These are phyloP conservation scores for Planococcus citri DNA, from an alignment of 1,140 invertebrate genomes.

Conservation along the genomic window DNA sequence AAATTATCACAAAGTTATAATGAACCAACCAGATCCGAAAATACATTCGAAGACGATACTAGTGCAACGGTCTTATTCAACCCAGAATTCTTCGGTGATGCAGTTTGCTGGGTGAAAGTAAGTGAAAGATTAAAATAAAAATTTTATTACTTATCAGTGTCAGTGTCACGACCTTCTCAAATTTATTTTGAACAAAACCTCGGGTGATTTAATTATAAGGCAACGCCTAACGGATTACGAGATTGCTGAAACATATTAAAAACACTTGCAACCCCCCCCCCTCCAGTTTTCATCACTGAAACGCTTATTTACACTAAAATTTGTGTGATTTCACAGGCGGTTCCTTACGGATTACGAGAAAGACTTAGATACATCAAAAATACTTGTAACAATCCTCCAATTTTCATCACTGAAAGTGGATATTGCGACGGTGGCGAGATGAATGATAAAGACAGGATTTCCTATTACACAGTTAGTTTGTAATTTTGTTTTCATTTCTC, in stretches of 20 bases:
- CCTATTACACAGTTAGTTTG: not conserved
- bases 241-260: slow-evolving; percentile 39
- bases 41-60: not conserved
- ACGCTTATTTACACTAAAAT: too few species aligned
- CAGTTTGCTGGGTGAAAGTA: not conserved
- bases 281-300: slow-evolving; percentile 48
- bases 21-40: too few species aligned
- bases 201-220: too few species aligned
- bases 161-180: too few species aligned
- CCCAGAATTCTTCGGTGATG: not conserved
- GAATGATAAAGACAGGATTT: not conserved
- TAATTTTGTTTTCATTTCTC: not conserved
- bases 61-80: not conserved
- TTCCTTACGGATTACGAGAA: slow-evolving; percentile 36
- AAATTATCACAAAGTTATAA: too few species aligned
- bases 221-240: slow-evolving; percentile 35
- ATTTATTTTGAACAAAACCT: too few species aligned
- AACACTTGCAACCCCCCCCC: slow-evolving; percentile 46
- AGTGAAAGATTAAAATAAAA: too few species aligned
- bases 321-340: too few species aligned
- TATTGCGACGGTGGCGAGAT: not conserved
- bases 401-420: slow-evolving; percentile 41
- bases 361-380: slow-evolving; percentile 40
- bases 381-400: slow-evolving; percentile 45
- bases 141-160: too few species aligned